Percentiles rank a stretch among this genome's conserved stretches.
phyloP scores from a whole-genome alignment of 2,797 vertebrate genomes.

The Protosalanx chinensis region DNA sequence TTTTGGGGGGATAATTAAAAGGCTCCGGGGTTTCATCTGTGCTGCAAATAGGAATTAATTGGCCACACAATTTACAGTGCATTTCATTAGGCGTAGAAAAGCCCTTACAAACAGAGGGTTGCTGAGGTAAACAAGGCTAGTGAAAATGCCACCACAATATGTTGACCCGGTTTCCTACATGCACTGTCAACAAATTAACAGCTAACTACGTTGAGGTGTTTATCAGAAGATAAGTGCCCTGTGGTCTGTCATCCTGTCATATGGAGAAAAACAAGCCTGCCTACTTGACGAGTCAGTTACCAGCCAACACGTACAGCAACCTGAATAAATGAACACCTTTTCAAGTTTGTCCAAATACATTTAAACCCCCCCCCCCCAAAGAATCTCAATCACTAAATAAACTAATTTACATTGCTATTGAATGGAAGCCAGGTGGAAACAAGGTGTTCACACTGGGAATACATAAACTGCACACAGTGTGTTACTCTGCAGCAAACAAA shows the following conservation, averaged over 20 bases:
- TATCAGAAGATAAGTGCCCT: slow-evolving; percentile 5
- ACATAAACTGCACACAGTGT: slow-evolving; percentile 35
- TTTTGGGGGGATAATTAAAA: slow-evolving; percentile 59
- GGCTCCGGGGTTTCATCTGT: slow-evolving; percentile 50
- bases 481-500: slow-evolving; percentile 40
- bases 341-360: no score
- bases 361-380: no score
- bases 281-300: neutral
- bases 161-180: slow-evolving; percentile 57
- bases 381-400: no score
- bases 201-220: no score
- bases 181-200: slow-evolving; percentile 47
- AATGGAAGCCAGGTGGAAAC: no score
- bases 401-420: no score
- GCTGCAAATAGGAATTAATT: slow-evolving; percentile 60
- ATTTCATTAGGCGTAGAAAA: slow-evolving; percentile 62
- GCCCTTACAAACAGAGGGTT: slow-evolving; percentile 23
- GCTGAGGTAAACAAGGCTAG: slow-evolving; percentile 21
- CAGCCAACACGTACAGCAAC: neutral
- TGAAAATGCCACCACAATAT: slow-evolving; percentile 51
- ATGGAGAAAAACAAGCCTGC: neutral
- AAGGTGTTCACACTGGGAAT: slow-evolving; percentile 31
- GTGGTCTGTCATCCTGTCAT: slow-evolving; percentile 37
- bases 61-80: slow-evolving; percentile 62
- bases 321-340: no score